These are phyloP conservation scores for Diabrotica balteata DNA, from an alignment of 2,888 invertebrate species.

Conservation along the genomic window DNA sequence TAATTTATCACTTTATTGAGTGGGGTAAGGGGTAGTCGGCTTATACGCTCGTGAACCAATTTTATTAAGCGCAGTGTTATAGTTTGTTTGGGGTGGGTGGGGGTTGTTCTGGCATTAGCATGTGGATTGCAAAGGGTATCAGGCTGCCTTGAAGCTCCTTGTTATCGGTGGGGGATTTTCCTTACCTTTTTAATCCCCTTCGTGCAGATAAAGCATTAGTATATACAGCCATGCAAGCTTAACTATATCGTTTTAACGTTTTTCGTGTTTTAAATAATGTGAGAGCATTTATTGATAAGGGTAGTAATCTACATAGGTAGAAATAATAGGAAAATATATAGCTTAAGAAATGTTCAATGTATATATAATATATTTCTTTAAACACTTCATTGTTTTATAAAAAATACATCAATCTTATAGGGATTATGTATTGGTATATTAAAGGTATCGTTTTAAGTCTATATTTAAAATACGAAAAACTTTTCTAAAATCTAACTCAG, in stretches of 20 bases:
- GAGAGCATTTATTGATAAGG: background rate
- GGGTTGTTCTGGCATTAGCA: constrained; percentile 40
- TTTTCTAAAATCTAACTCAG: no score
- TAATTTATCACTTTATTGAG: constrained; percentile 23
- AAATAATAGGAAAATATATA: no score
- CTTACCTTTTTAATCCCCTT: constrained; percentile 54
- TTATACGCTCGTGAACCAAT: constrained; percentile 45
- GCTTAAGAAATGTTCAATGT: no score
- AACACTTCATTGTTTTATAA: no score
- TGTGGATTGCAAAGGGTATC: constrained; percentile 42
- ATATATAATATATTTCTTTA: no score
- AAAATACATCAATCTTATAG: no score
- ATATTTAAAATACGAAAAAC: no score
- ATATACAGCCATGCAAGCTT: constrained; percentile 48
- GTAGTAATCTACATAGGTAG: no score
- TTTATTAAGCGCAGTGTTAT: constrained; percentile 38
- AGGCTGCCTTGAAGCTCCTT: constrained; percentile 54
- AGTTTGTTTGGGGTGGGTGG: constrained; percentile 36
- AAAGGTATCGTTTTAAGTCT: no score
- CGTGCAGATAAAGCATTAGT: constrained; percentile 45
- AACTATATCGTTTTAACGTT: background rate
- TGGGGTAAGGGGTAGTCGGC: constrained; percentile 12
- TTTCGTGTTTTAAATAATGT: background rate
- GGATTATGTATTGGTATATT: no score
- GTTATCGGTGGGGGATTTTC: constrained; percentile 58